phyloP scores from a whole-genome alignment of 2,113 vertebrate species.

The Promerops cafer region DNA sequence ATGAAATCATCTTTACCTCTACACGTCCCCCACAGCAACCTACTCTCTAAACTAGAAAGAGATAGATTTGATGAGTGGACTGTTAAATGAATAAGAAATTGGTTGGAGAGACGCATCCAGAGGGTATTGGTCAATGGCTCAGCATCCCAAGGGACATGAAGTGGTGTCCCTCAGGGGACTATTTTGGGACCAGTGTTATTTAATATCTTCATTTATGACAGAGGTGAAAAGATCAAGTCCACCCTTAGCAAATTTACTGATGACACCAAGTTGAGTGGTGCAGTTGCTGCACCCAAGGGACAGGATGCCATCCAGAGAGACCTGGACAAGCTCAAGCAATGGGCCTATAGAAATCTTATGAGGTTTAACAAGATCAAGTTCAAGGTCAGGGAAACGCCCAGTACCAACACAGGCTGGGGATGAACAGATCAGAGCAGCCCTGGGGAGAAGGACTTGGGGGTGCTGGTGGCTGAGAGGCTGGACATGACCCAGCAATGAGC shows the following conservation, averaged over 20 bases:
- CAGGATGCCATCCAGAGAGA: background rate
- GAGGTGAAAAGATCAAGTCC: background rate
- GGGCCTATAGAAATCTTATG: background rate
- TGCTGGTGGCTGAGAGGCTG: background rate
- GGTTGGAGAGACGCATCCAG: fast-evolving
- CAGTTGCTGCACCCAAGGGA: background rate
- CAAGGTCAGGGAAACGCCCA: fast-evolving
- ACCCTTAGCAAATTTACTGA: background rate
- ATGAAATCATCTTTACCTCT: background rate
- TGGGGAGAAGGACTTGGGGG: background rate
- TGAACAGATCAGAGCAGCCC: background rate
- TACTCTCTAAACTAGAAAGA: background rate
- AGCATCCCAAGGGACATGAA: background rate
- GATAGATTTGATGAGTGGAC: background rate
- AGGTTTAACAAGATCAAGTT: background rate
- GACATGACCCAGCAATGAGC: fast-evolving
- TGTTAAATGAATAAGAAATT: background rate
- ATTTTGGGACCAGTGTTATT: background rate
- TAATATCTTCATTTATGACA: background rate
- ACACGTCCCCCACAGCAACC: background rate
- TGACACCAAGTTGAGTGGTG: background rate
- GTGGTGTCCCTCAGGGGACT: background rate
- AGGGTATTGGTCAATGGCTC: background rate
- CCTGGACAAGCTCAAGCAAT: fast-evolving
- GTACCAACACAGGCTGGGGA: background rate